phyloP scores from a whole-genome alignment of 2,888 invertebrate species.

The Euclidia mi region DNA sequence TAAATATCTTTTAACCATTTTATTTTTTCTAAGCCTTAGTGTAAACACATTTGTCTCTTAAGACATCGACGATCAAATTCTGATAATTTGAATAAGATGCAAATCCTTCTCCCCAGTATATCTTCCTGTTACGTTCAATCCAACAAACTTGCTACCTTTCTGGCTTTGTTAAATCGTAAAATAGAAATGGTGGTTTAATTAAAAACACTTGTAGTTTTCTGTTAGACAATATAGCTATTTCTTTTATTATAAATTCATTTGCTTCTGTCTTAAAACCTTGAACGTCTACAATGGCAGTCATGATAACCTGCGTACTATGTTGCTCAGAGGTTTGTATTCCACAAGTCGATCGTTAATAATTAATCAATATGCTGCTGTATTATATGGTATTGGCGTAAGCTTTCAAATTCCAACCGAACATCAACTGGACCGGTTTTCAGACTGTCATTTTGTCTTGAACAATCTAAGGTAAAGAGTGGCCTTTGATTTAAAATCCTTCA shows the following conservation, averaged over 20 bases:
- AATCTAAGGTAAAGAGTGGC: constrained; percentile 51
- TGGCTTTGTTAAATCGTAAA: constrained; percentile 29
- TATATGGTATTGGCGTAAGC: constrained; percentile 36
- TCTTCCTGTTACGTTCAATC: constrained; percentile 27
- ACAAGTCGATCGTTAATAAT: constrained; percentile 48
- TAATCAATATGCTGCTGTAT: constrained; percentile 50
- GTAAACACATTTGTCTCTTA: constrained; percentile 4
- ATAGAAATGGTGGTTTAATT: constrained; percentile 39
- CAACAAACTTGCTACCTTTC: constrained; percentile 32
- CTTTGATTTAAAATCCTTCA: constrained; percentile 37
- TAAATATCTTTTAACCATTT: neutral
- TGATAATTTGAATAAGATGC: constrained; percentile 10
- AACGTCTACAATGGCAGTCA: constrained; percentile 24
- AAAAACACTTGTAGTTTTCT: constrained; percentile 23
- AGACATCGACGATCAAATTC: constrained; percentile 7
- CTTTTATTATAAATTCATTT: constrained; percentile 39
- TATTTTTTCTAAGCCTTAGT: constrained; percentile 6
- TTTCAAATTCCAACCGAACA: constrained; percentile 52
- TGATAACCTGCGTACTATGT: constrained; percentile 40
- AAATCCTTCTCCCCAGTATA: constrained; percentile 16
- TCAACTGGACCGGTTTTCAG: constrained; percentile 50
- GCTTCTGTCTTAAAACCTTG: constrained; percentile 32
- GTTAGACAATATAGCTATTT: constrained; percentile 36
- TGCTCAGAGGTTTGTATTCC: constrained; percentile 46
- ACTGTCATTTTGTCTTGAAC: constrained; percentile 50